These are phyloP conservation scores for Thunnus thynnus DNA, from an alignment of 2,113 vertebrate species.

Conservation along the genomic window DNA sequence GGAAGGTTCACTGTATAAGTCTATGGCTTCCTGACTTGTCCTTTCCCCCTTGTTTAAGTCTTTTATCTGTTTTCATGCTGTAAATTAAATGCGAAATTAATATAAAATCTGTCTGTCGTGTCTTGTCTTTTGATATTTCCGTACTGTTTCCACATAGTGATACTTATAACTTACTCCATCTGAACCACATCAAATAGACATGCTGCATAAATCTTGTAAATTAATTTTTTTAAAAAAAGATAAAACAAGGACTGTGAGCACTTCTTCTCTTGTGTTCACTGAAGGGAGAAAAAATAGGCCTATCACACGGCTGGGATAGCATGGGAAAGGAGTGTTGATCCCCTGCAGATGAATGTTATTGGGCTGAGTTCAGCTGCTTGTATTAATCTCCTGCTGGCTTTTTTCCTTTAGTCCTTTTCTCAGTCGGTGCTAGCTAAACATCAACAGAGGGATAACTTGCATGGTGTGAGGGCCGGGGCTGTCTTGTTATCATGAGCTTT, in stretches of 20 bases:
- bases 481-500: constrained; percentile 40
- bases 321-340: constrained; percentile 54
- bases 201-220: background rate
- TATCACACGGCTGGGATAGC: constrained; percentile 27
- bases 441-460: constrained; percentile 22
- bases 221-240: too few relatives aligned
- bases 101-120: too few relatives aligned
- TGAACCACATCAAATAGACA: background rate
- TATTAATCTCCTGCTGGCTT: constrained; percentile 64
- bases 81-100: too few relatives aligned
- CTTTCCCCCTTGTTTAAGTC: too few relatives aligned
- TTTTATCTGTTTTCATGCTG: too few relatives aligned
- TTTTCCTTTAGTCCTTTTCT: constrained; percentile 31
- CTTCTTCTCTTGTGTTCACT: background rate
- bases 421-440: constrained; percentile 43
- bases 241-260: background rate
- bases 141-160: too few relatives aligned
- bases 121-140: too few relatives aligned
- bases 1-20: too few relatives aligned
- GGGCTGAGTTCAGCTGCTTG: constrained; percentile 43
- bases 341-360: constrained; percentile 43
- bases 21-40: too few relatives aligned
- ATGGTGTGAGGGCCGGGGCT: background rate
- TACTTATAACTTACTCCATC: background rate
- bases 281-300: background rate